Base-by-base conservation (phyloP, 2,888 invertebrate genomes). In the Dyspetes luteomarginatus region DNA sequence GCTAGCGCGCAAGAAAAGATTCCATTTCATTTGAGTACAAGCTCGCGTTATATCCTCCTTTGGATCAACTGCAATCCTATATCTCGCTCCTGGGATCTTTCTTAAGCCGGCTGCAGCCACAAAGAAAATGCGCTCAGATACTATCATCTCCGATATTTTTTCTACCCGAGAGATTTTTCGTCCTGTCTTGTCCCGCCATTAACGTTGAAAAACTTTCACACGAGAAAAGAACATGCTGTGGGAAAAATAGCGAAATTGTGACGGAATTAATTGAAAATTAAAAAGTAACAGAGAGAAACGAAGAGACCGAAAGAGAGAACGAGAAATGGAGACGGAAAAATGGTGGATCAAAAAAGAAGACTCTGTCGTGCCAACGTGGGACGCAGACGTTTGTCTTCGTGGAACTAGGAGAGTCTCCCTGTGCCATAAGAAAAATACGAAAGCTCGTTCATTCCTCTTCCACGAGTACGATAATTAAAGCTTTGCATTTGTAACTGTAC, bases 11-110 rank as follows among this genome's bases (percentile, higher is more conserved):
- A 82, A 84, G 83, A 69, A 85, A 87, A 87, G 85, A 87, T 87
- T 88, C 85, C 85, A 87, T 87, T 87, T 86, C 85, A 86, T 88
- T 88, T 88, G 84, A 86, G 85, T 87, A 85, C 67, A 55, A 48
- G 26, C 55, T 62, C 28, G 52, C 36, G 48, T 28, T 52, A 30
- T n/a, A 55, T 50, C n/a, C n/a, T 0, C 15, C 26, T 9, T 50
- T 24, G 12, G 7, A 12, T 17, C 26, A 41, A 4, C 26, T 36
- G 26, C 85, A 82, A 84, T 48, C 64, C 56, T 58, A 76, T 62
- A 45, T 77, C 80, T 82, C 80, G 15, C 5, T 15, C 15, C 22
- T 45, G 2, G 5, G 26, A 4, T 30, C 22, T 45, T 24, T 55
- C 64, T 30, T 60, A 50, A 71, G 60, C 22, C n/a, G 30, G 50